Evolutionary conservation across 2,113 vertebrate genomes (phyloP).

Genomic region (Hoplias malabaricus): DNA sequence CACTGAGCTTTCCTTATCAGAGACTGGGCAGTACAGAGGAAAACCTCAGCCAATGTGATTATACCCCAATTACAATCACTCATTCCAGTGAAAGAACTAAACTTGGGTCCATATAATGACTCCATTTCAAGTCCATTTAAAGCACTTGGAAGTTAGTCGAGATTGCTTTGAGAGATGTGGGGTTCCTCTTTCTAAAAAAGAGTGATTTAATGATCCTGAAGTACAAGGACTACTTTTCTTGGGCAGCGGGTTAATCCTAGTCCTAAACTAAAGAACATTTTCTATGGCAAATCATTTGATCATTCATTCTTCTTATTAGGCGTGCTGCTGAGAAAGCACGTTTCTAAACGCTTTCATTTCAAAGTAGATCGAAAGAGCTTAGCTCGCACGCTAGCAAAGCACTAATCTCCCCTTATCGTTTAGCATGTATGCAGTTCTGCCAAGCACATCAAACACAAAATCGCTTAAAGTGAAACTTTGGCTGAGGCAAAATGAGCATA

Average conservation of each 20-base stretch:
- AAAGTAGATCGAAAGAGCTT: neutral
- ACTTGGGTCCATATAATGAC: constrained; percentile 58
- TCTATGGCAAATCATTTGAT: constrained; percentile 19
- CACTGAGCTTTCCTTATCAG: neutral
- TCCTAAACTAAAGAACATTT: neutral
- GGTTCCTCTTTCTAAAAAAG: neutral
- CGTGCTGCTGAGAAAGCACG: constrained; percentile 51
- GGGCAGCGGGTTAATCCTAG: neutral
- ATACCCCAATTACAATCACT: constrained; percentile 70
- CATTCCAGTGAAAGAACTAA: constrained; percentile 67
- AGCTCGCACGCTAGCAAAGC: neutral
- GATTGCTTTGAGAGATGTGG: neutral
- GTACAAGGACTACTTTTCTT: neutral
- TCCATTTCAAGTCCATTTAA: constrained; percentile 7
- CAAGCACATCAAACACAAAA: constrained; percentile 11
- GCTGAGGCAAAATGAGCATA: neutral
- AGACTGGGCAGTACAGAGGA: constrained; percentile 51
- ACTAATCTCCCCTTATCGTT: constrained; percentile 17
- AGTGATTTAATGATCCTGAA: neutral
- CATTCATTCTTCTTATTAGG: constrained; percentile 63
- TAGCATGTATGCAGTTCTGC: constrained; percentile 3
- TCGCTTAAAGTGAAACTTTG: constrained; percentile 49
- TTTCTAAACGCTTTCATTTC: constrained; percentile 46
- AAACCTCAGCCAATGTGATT: constrained; percentile 53
- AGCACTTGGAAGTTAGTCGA: neutral